These are phyloP conservation scores for Medauroidea extradentata DNA, from an alignment of 1,140 invertebrate genomes.

Conservation along the genomic window DNA sequence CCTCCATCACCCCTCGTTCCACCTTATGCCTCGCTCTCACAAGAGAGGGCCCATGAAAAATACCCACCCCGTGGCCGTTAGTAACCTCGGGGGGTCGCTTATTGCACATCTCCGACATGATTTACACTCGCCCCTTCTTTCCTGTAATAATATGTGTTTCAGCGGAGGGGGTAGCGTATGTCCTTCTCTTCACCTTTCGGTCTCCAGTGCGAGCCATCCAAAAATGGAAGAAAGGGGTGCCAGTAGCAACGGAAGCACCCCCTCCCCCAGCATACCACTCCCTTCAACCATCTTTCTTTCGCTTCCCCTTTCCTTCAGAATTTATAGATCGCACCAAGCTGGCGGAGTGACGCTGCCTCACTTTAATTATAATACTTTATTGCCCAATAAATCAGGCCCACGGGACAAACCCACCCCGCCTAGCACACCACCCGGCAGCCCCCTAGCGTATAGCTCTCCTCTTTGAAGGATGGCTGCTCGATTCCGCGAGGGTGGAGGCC, in stretches of 20 bases:
- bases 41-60: too few species aligned
- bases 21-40: too few species aligned
- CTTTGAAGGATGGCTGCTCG: background rate
- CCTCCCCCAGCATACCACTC: too few species aligned
- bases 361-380: constrained; percentile 29
- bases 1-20: too few species aligned
- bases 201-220: too few species aligned
- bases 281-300: too few species aligned
- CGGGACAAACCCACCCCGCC: constrained; percentile 23
- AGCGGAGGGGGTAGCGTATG: background rate
- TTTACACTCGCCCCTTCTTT: background rate
- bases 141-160: constrained; percentile 4
- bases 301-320: constrained; percentile 9
- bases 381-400: constrained; percentile 27
- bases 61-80: too few species aligned
- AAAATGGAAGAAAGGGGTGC: too few species aligned
- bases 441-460: background rate
- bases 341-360: constrained; percentile 32
- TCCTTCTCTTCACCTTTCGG: too few species aligned
- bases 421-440: background rate
- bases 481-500: too few species aligned
- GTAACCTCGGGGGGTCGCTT: too few species aligned
- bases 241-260: too few species aligned
- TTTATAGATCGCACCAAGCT: constrained; percentile 34
- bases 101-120: background rate